phyloP scores from a whole-genome alignment of 2,113 vertebrate genomes.

The Barnardius zonarius region DNA sequence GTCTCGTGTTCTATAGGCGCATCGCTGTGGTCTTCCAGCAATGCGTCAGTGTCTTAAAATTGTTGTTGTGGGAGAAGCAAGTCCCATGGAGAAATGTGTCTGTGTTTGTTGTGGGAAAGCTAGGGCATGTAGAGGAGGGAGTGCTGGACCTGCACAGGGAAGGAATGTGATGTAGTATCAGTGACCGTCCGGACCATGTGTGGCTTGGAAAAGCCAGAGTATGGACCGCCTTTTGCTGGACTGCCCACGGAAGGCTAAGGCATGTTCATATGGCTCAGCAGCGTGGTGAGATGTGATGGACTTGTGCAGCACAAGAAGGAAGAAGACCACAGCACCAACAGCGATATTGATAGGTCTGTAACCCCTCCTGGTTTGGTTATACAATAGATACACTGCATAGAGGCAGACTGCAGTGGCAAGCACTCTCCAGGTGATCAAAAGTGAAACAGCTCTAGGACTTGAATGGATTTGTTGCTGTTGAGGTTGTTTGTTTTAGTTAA shows the following conservation, averaged over 20 bases:
- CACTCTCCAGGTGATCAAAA: not conserved
- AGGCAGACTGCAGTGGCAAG: not conserved
- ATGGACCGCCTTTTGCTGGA: accelerated
- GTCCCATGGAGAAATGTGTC: not conserved
- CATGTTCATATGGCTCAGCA: not conserved
- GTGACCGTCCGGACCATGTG: accelerated
- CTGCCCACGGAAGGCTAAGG: not conserved
- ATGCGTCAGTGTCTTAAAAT: not conserved
- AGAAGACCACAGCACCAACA: accelerated
- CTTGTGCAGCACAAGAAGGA: accelerated
- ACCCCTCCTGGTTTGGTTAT: not conserved
- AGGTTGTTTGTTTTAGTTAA: not conserved
- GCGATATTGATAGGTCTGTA: not conserved
- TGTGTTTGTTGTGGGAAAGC: not conserved
- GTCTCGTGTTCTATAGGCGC: not conserved
- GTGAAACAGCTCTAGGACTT: not conserved
- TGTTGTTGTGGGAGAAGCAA: not conserved
- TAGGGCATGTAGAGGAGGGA: not conserved
- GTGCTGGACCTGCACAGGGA: not conserved
- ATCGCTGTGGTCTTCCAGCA: not conserved
- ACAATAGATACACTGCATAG: not conserved
- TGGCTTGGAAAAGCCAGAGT: not conserved
- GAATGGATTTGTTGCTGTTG: not conserved
- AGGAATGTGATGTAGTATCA: accelerated
- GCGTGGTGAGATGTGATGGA: not conserved